Evolutionary conservation across 53 echinoderm and acorn worm genomes (phyloP), one percentile per base, ranked within the genome.

Genomic region (Echinarachnius parma): DNA sequence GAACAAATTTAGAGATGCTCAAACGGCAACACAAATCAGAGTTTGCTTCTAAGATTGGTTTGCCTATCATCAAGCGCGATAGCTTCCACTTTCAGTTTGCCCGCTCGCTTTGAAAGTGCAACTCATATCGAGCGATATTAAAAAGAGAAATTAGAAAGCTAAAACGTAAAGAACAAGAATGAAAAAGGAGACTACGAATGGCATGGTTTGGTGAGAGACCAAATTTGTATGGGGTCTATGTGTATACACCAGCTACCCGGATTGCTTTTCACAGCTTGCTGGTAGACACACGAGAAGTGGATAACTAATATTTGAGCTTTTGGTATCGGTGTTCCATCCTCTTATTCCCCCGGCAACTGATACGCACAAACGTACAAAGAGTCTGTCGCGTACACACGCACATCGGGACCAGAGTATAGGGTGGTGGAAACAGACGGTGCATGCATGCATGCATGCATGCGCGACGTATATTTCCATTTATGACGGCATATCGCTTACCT

Each of bases 211-310:
- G 39, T 25, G 16, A 34, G 36, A 37, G 74, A 56, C n/a, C n/a
- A n/a, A n/a, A n/a, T n/a, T n/a, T n/a, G n/a, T n/a, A n/a, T n/a
- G n/a, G n/a, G n/a, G n/a, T n/a, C n/a, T n/a, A n/a, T n/a, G n/a
- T n/a, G n/a, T 72, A 72, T 49, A 65, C 28, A 30, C 50, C 50
- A 26, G 56, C 57, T 37, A 55, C 36, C 56, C 25, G 35, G 74
- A 56, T 72, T 72, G 74, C 74, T 56, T 72, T 72, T 72, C 74
- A 72, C 74, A 72, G 74, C 74, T 72, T 72, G 74, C 55, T 72
- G 13, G 74, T 72, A 28, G 74, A 72, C 74, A 72, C 46, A 54
- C 35, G 74, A 72, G 74, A 72, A 72, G 74, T 72, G 74, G 35
- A 57, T 56, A 72, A 72, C 74, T 57, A 72, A 72, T 72, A 72